Percentiles rank a stretch among this genome's conserved stretches.
phyloP scores from a whole-genome alignment of 2,797 vertebrate species.

The Eospalax fontanierii region DNA sequence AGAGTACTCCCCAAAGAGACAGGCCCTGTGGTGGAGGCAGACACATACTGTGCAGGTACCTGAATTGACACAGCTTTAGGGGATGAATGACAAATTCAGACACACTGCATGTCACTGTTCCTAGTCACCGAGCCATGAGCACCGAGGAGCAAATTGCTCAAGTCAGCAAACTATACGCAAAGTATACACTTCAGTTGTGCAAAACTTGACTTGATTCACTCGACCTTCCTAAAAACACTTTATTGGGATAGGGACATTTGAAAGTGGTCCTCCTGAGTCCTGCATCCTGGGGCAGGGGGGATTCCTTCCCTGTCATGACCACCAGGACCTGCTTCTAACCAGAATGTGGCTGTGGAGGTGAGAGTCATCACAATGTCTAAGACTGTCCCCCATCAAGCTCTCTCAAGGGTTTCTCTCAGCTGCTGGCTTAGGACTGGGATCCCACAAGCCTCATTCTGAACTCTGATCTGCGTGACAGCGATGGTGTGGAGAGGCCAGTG shows the following conservation, averaged over 20 bases:
- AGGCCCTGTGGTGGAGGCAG: conserved; percentile 34
- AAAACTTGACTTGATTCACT: not conserved
- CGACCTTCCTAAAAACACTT: too few species aligned
- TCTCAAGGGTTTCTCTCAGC: not conserved
- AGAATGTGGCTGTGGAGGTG: not conserved
- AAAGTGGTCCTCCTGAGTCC: too few species aligned
- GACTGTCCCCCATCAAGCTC: too few species aligned
- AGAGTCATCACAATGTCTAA: not conserved
- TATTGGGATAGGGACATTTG: not conserved
- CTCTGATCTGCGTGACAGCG: not conserved
- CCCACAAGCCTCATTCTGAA: not conserved
- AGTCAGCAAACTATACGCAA: too few species aligned
- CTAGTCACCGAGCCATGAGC: not conserved
- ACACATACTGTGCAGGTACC: not conserved
- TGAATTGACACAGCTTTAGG: not conserved
- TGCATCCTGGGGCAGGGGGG: not conserved
- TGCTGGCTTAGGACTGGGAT: not conserved
- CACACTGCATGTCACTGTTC: not conserved
- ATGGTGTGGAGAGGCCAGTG: not conserved
- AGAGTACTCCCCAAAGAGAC: conserved; percentile 71
- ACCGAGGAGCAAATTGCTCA: too few species aligned
- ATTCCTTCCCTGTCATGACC: not conserved
- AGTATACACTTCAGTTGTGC: fast-evolving
- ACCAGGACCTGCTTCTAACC: not conserved
- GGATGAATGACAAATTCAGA: conserved; percentile 22